phyloP scores from a whole-genome alignment of 2,797 vertebrate genomes.

The Myripristis jacobus region DNA sequence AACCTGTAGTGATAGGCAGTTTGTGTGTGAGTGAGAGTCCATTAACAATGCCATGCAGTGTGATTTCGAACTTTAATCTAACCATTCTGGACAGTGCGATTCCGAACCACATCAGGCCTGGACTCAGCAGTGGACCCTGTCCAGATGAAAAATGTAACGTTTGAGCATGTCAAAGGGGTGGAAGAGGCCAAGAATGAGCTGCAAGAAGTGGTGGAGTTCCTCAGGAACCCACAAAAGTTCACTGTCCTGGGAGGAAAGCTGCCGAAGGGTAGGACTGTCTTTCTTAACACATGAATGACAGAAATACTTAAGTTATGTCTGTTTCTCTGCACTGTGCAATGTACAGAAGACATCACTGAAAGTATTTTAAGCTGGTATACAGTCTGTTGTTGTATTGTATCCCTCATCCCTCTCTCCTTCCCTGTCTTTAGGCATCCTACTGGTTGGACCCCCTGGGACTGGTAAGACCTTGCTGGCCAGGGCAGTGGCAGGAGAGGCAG shows the following conservation, averaged over 20 bases:
- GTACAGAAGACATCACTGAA: not conserved
- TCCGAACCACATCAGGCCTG: slow-evolving; percentile 95
- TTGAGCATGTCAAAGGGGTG: slow-evolving; percentile 97
- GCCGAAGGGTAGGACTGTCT: slow-evolving; percentile 89
- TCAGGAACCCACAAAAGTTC: slow-evolving; percentile 97
- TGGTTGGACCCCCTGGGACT: slow-evolving; percentile 96
- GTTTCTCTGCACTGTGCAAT: not conserved
- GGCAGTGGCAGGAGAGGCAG: slow-evolving; percentile 97
- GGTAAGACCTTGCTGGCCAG: slow-evolving; percentile 97
- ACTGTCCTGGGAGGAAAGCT: slow-evolving; percentile 96
- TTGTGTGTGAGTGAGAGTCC: slow-evolving; percentile 33
- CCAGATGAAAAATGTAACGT: slow-evolving; percentile 97
- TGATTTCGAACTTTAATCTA: slow-evolving; percentile 84
- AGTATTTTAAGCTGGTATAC: not conserved
- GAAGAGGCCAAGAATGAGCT: slow-evolving; percentile 98
- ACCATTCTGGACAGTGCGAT: slow-evolving; percentile 90
- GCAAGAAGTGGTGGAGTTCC: slow-evolving; percentile 98
- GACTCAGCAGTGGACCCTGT: slow-evolving; percentile 97
- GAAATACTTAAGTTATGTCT: not conserved
- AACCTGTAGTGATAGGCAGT: not conserved
- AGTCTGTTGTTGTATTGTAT: not conserved
- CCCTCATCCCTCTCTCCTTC: not conserved
- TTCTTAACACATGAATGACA: not conserved
- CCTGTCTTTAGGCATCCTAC: slow-evolving; percentile 87
- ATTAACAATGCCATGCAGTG: slow-evolving; percentile 57